Evolutionary conservation across 2,797 vertebrate genomes (phyloP), one percentile per base, ranked within the genome.

Genomic region (Malacoraja senta): DNA sequence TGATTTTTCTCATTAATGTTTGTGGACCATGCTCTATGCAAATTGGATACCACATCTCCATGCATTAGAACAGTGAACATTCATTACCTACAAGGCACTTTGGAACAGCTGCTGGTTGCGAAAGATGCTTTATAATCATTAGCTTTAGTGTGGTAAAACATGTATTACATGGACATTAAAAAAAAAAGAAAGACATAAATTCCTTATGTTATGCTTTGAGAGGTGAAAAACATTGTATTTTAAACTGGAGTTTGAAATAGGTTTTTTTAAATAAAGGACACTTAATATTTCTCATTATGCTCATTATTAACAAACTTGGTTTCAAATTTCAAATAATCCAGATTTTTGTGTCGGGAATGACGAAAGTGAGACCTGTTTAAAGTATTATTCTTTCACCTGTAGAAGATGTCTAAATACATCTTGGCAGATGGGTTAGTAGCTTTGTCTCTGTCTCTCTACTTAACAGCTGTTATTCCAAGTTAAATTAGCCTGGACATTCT

Each of bases 211-310:
- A 38, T 79, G 13, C 32, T 38, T 19, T 38, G 78, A 38, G 21
- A 79, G 19, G 21, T 79, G 15, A 79, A 13, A 38, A 38, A 79
- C 15, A 17, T 38, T 79, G 78, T 38, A 35, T 17, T 13, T 17
- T 79, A 21, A 35, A 38, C 17, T 19, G 21, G 38, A 15, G 17
- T 79, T 79, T 38, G 21, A 15, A 79, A 38, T 79, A 38, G 19
- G 13, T 35, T 15, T 19, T 38, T 35, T 79, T 38, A 19, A 79
- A 79, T 79, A 38, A 3, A 32, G 35, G 13, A 38, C 94, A 95
- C 94, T 92, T 94, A 95, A 94, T 94, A 94, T 93, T 94, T 94
- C 93, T 86, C 71, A 91, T 63, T 93, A 94, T 65, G 88, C 8
- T 93, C 63, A 86, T 8, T 93, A 93, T 44, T 77, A 74, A 88